Conservation (phyloP, 2,113 vertebrate genomes). For the Neotoma lepida region DNA sequence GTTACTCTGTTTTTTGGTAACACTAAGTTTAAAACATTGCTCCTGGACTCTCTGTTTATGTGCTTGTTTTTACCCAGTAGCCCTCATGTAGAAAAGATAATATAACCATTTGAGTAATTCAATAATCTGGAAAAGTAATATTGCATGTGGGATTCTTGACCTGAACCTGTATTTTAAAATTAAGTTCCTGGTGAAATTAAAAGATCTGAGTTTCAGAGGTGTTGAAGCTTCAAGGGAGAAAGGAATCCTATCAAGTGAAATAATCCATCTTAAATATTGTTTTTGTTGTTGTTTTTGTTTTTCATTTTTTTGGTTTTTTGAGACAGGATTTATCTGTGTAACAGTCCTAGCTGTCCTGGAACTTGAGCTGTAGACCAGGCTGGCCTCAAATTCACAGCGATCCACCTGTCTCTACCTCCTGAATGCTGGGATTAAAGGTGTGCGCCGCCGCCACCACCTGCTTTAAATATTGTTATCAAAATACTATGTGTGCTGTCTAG, state of each 20-base stretch:
- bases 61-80: neutral
- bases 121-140: slow-evolving; percentile 49
- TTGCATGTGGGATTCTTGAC: slow-evolving; percentile 38
- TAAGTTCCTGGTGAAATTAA: slow-evolving; percentile 42
- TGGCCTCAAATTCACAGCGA: neutral
- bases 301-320: neutral
- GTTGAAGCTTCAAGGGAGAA: neutral
- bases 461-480: slow-evolving; percentile 45
- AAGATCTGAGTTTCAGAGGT: slow-evolving; percentile 49
- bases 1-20: neutral
- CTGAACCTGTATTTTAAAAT: slow-evolving; percentile 67
- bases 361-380: neutral
- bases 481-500: neutral
- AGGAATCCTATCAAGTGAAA: slow-evolving; percentile 42
- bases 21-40: slow-evolving; percentile 62
- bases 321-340: neutral
- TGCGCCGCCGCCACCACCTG: neutral
- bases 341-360: neutral
- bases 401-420: neutral
- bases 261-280: slow-evolving; percentile 11
- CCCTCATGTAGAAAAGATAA: neutral
- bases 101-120: too few species aligned
- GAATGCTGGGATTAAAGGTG: neutral
- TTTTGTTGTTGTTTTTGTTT: neutral
- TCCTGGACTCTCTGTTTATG: slow-evolving; percentile 36